Percentiles rank a stretch among this genome's conserved stretches.
Evolutionary conservation across 2,113 vertebrate species (phyloP).

Genomic region (Oriolus oriolus): DNA sequence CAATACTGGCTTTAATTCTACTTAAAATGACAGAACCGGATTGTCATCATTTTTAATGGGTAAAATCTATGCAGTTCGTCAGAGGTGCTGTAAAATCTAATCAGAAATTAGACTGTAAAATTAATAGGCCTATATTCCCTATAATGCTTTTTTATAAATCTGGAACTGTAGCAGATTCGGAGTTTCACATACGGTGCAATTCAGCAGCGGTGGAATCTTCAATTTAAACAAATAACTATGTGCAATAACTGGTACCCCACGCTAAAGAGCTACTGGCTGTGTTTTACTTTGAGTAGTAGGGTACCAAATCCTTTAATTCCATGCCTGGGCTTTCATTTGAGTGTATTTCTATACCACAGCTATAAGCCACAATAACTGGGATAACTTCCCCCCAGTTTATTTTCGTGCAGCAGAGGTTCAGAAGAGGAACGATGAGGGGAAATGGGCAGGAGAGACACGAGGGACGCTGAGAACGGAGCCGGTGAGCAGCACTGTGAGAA

Average conservation of each 20-base stretch:
- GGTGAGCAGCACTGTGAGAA: rapidly evolving
- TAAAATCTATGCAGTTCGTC: slow-evolving; percentile 51
- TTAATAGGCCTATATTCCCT: slow-evolving; percentile 65
- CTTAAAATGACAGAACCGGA: slow-evolving; percentile 74
- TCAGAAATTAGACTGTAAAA: slow-evolving; percentile 72
- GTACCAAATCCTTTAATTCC: not conserved
- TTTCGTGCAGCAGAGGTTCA: not conserved
- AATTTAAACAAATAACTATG: slow-evolving; percentile 42
- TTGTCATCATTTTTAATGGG: slow-evolving; percentile 62
- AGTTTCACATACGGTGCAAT: not conserved
- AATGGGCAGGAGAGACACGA: not conserved
- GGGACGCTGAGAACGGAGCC: not conserved
- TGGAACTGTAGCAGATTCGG: slow-evolving; percentile 31
- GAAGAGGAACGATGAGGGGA: not conserved
- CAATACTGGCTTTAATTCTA: slow-evolving; percentile 68
- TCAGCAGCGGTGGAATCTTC: not conserved
- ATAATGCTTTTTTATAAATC: slow-evolving; percentile 31
- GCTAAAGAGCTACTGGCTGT: not conserved
- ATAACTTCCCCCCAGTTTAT: not conserved
- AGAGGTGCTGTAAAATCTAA: slow-evolving; percentile 68
- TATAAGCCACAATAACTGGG: not conserved
- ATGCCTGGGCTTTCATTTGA: not conserved
- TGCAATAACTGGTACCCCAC: not conserved
- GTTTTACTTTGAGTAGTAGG: not conserved
- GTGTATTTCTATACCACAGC: not conserved